Base-by-base conservation (phyloP, 2,113 vertebrate genomes). In the Cervus canadensis region DNA sequence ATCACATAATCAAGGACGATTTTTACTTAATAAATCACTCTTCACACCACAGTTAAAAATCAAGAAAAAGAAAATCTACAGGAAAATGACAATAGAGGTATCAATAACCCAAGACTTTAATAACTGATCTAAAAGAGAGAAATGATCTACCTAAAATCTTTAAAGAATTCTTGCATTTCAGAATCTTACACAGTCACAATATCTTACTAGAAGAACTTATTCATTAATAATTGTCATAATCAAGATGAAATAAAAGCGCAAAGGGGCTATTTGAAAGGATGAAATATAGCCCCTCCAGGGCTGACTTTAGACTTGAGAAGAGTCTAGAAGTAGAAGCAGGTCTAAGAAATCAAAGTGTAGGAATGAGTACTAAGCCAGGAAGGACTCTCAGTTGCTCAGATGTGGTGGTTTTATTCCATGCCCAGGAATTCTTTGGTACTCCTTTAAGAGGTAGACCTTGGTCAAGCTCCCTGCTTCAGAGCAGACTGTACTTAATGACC, bases 91-190 rank as follows among this genome's bases (percentile, higher is more conserved):
- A 90, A 64, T 23, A 30, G 93, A 84, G 12, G 6, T 89, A 95
- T 95, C 89, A 96, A 62, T 96, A 96, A 96, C 95, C 96, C 62
- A 97, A 92, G 89, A 93, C 64, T 84, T 87, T 64, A 74, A 28
- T 92, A 93, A 94, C 62, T 45, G 74, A 36, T 86, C 48, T 83
- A 36, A 83, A 84, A 93, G 50, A 82, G 12, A 48, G 56, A 92
- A 86, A 45, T 9, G 23, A 91, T 57, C 48, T 28, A 87, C 59
- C 64, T 76, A 89, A 87, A 90, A 90, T 8, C 12, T 95, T 74
- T 62, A 13, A 36, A 94, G 81, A 67, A 50, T 57, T 89, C 91
- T 85, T 62, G 83, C 50, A 87, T 56, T 87, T 95, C 81, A 92
- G 56, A 95, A 92, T 60, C 78, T 83, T 57, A 57, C 0, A 14